Evolutionary conservation across 2,113 vertebrate species (phyloP), one percentile per base, ranked within the genome.

Genomic region (Gadus macrocephalus): DNA sequence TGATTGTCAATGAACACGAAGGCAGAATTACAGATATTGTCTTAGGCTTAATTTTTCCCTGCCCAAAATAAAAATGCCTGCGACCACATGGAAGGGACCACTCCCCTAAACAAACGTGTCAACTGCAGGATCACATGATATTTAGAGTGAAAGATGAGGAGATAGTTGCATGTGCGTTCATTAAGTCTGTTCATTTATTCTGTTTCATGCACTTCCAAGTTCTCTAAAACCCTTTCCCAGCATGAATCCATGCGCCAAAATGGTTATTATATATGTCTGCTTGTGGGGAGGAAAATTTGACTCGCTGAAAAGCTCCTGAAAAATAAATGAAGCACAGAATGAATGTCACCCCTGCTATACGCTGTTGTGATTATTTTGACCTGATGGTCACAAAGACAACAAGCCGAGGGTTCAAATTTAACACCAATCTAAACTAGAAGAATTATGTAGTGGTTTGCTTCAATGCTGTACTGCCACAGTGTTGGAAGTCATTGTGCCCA

Each of bases 401-500:
- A 16, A 16, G 9, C 55, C 7, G 16, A 58, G 55, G n/a, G 55
- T 58, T 58, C 15, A 16, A 58, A 58, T 58, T 58, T n/a, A 58
- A 49, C 42, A 9, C 55, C 5, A 58, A 14, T 58, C 15, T 17
- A 58, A 4, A 11, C 53, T 55, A 55, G 2, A 55, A 55, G 0
- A 58, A n/a, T 3, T 17, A 58, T 58, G 22, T 22, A 15, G 25
- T 61, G 60, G 9, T 61, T 62, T 25, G 61, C 3, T 27, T 7
- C 61, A 15, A 42, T 65, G 7, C 28, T 61, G 58, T 63, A 59
- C 55, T 71, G 66, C 64, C 2, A 66, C 65, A 49, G 72, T 80
- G 81, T 83, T 85, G 74, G 74, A 81, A 69, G 15, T 68, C 62
- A 67, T 72, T 58, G 61, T n/a, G 35, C 71, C 67, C 67, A 76